Conservation (phyloP, 2,797 vertebrate species). For the Lacerta bilineata region DNA sequence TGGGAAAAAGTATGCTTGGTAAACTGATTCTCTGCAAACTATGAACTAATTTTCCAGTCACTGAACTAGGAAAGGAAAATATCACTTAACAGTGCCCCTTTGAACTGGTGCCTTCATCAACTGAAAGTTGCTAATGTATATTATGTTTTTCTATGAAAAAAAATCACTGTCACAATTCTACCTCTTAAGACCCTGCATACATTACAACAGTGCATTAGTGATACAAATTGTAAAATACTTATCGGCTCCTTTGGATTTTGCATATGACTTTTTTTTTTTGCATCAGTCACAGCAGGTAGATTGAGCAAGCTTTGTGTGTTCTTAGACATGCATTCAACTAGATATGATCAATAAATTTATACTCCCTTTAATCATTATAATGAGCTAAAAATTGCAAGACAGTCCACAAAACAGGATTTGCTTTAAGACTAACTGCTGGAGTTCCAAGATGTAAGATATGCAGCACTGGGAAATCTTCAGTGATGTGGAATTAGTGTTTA, state of each 20-base stretch:
- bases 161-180: conserved; percentile 74
- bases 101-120: conserved; percentile 75
- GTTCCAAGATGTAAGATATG: conserved; percentile 89
- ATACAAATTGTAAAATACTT: conserved; percentile 86
- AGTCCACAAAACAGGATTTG: conserved; percentile 92
- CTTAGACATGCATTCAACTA: conserved; percentile 96
- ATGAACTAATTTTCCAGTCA: conserved; percentile 60
- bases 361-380: conserved; percentile 91
- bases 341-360: conserved; percentile 89
- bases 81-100: conserved; percentile 66
- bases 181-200: conserved; percentile 81
- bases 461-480: conserved; percentile 86
- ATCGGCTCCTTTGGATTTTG: conserved; percentile 91
- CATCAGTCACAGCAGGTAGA: conserved; percentile 94
- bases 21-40: conserved; percentile 58
- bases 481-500: conserved; percentile 85
- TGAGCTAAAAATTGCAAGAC: conserved; percentile 96
- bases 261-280: conserved; percentile 89
- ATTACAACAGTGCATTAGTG: conserved; percentile 88
- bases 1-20: conserved; percentile 53
- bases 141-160: conserved; percentile 74
- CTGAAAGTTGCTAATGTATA: conserved; percentile 69
- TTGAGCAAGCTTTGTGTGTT: conserved; percentile 92
- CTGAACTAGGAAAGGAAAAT: conserved; percentile 67
- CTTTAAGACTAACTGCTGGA: conserved; percentile 86